phyloP scores from a whole-genome alignment of 2,797 vertebrate species.

The Alectoris magna region DNA sequence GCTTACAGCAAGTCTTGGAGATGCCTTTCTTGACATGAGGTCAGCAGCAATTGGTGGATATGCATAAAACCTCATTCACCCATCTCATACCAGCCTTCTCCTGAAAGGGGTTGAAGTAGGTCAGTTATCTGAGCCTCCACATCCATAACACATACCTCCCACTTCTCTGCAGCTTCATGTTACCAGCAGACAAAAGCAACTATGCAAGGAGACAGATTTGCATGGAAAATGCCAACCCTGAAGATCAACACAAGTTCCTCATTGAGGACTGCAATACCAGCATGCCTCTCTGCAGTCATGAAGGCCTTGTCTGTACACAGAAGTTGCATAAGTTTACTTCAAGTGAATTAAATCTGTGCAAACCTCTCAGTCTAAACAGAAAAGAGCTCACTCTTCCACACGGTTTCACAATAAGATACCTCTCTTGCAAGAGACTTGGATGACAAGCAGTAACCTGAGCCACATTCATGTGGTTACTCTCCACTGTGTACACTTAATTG shows the following conservation, averaged over 20 bases:
- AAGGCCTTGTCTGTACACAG: background rate
- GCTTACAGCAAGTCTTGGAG: background rate
- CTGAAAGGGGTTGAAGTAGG: background rate
- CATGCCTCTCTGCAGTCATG: background rate
- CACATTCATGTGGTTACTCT: background rate
- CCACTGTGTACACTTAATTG: background rate
- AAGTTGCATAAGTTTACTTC: background rate
- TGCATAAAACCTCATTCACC: background rate
- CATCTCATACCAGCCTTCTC: background rate
- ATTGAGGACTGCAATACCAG: background rate
- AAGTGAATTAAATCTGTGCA: background rate
- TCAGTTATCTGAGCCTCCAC: background rate
- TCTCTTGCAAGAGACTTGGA: background rate
- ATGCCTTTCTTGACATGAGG: background rate
- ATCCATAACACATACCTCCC: background rate
- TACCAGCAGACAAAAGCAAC: background rate
- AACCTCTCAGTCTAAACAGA: background rate
- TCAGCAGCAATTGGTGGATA: background rate
- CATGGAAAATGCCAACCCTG: background rate
- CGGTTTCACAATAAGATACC: background rate
- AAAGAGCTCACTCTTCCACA: rapidly evolving
- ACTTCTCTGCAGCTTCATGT: background rate
- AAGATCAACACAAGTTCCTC: background rate
- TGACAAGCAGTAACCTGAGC: background rate
- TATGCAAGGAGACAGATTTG: background rate